Percentiles rank a stretch among this genome's conserved stretches.
Evolutionary conservation across 1,140 invertebrate genomes (phyloP).

Genomic region (Drosophila grimshawi): DNA sequence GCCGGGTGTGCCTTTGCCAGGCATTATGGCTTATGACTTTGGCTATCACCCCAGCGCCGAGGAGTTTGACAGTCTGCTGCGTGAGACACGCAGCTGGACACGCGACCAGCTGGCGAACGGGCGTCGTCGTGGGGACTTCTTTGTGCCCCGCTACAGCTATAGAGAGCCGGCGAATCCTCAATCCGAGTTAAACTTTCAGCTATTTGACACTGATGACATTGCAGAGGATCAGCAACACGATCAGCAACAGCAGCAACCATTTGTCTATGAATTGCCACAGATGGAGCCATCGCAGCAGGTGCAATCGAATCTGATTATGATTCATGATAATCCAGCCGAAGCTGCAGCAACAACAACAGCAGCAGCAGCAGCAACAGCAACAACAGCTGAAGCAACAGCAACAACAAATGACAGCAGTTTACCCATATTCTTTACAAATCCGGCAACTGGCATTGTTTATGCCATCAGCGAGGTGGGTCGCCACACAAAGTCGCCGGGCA

Average conservation of each 20-base stretch:
- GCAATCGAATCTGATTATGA: constrained; percentile 57
- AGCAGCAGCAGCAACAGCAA: background rate
- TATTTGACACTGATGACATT: constrained; percentile 15
- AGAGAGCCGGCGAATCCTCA: constrained; percentile 25
- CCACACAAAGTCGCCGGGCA: constrained; percentile 15
- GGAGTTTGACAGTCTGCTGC: constrained; percentile 74
- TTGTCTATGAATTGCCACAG: constrained; percentile 52
- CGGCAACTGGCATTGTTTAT: constrained; percentile 77
- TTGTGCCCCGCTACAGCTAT: constrained; percentile 60
- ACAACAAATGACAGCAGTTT: constrained; percentile 37
- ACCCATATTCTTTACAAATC: constrained; percentile 79
- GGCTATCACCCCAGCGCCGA: constrained; percentile 83
- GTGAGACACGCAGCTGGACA: constrained; percentile 69
- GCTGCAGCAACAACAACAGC: background rate
- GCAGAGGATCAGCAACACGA: constrained; percentile 35
- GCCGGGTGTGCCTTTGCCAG: background rate
- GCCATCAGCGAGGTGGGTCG: constrained; percentile 73
- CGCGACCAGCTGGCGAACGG: constrained; percentile 60
- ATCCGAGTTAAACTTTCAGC: constrained; percentile 57
- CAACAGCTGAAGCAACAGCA: constrained; percentile 4
- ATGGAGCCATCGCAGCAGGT: constrained; percentile 39
- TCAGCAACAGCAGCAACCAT: constrained; percentile 40
- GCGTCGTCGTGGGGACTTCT: constrained; percentile 25
- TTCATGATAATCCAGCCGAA: constrained; percentile 12
- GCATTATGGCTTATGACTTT: constrained; percentile 56